Percentiles rank a stretch among this genome's conserved stretches.
phyloP scores from a whole-genome alignment of 23 tunicate species.

The Halocynthia roretzi region DNA sequence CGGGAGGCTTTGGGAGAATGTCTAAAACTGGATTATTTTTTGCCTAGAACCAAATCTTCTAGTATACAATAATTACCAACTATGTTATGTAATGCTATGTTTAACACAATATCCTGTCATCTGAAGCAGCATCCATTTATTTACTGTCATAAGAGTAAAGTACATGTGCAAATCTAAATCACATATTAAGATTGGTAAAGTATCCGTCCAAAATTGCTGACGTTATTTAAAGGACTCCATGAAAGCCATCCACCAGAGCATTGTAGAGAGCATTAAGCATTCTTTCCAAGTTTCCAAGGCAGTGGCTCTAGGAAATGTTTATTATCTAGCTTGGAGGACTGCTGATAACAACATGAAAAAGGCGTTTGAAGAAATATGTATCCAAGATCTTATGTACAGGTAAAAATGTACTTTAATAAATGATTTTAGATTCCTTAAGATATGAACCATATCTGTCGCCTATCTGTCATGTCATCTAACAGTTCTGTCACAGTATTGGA shows the following conservation, averaged over 20 bases:
- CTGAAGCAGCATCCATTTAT: too few species aligned
- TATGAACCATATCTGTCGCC: too few species aligned
- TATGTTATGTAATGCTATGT: too few species aligned
- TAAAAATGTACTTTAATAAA: conserved; percentile 4
- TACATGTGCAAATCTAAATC: too few species aligned
- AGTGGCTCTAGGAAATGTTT: conserved; percentile 47
- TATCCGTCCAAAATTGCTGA: too few species aligned
- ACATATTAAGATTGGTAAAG: too few species aligned
- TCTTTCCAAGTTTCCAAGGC: neutral
- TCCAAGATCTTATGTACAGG: conserved; percentile 85
- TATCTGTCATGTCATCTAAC: too few species aligned
- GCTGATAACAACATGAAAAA: conserved; percentile 43
- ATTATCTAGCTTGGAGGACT: conserved; percentile 62
- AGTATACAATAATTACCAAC: neutral
- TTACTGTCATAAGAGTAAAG: too few species aligned
- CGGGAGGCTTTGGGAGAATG: too few species aligned
- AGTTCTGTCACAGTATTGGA: too few species aligned
- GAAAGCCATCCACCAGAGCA: conserved; percentile 27
- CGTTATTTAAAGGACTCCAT: conserved; percentile 25
- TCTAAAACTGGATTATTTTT: too few species aligned
- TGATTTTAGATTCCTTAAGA: neutral
- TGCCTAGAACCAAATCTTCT: neutral
- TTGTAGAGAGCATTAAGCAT: conserved; percentile 14
- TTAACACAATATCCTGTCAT: too few species aligned
- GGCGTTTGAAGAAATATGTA: conserved; percentile 52